phyloP scores from a whole-genome alignment of 2,888 invertebrate genomes.

The Synanthedon myopaeformis region DNA sequence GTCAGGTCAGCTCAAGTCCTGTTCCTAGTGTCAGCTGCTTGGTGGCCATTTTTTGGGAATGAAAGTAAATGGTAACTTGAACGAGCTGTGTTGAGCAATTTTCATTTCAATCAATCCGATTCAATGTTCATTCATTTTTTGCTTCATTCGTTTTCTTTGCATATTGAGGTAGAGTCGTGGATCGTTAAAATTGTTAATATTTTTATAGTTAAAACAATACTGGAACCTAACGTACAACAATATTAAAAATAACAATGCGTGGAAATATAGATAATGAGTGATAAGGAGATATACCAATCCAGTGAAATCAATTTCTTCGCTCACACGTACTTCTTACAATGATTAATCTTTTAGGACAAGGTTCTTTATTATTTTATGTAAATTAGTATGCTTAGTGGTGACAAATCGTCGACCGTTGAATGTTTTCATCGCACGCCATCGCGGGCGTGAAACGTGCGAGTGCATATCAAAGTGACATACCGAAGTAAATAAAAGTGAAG shows the following conservation, averaged over 20 bases:
- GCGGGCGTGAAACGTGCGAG: conserved; percentile 17
- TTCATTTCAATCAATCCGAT: neutral
- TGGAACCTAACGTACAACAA: neutral
- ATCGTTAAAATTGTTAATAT: neutral
- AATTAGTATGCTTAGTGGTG: conserved; percentile 43
- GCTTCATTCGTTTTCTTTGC: neutral
- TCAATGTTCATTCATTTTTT: neutral
- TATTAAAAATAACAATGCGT: neutral
- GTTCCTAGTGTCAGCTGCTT: neutral
- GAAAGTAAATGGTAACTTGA: no score
- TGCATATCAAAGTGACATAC: conserved; percentile 11
- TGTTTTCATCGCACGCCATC: conserved; percentile 9
- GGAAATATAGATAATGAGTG: conserved; percentile 1
- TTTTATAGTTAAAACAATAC: no score
- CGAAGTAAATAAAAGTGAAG: conserved; percentile 6
- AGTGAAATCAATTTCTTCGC: conserved; percentile 50
- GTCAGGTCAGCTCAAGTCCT: no score
- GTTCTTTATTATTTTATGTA: conserved; percentile 54
- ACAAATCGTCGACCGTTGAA: conserved; percentile 9
- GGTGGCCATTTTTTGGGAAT: neutral
- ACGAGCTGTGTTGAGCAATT: neutral
- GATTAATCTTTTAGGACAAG: conserved; percentile 60
- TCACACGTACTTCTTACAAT: conserved; percentile 55
- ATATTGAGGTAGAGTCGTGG: neutral
- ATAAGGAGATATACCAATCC: conserved; percentile 27